phyloP scores from a whole-genome alignment of 2,113 vertebrate species.

The Varanus salvator region DNA sequence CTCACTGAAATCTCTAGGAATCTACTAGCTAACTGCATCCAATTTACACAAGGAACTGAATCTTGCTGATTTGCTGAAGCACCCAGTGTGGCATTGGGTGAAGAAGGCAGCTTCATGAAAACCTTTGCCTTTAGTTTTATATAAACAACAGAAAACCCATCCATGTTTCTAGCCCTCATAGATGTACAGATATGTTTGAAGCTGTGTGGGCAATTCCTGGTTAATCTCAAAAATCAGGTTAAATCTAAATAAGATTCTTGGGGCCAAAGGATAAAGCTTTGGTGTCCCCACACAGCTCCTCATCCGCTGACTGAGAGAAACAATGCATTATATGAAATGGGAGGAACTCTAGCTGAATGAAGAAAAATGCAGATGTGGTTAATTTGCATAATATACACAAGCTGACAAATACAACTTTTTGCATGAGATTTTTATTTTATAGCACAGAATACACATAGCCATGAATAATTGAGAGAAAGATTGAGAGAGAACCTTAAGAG shows the following conservation, averaged over 20 bases:
- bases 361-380: neutral
- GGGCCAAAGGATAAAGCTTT: neutral
- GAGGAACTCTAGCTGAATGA: neutral
- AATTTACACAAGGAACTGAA: neutral
- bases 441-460: neutral
- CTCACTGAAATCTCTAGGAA: neutral
- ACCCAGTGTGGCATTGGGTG: neutral
- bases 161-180: neutral
- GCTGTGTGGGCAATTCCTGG: fast-evolving
- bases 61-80: neutral
- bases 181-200: fast-evolving
- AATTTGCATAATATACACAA: neutral
- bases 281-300: neutral
- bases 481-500: neutral
- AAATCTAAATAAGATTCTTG: neutral
- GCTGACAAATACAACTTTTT: neutral
- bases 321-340: neutral
- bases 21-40: neutral
- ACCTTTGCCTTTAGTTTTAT: neutral
- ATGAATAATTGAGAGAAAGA: neutral
- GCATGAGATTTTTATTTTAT: too few relatives aligned
- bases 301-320: neutral
- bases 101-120: neutral
- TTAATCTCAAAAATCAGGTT: neutral
- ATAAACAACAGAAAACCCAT: too few relatives aligned